A percentile compares a stretch with the other conserved stretches of the same genome.
phyloP scores from a whole-genome alignment of 2,888 invertebrate genomes.

The Danaus chrysippus region DNA sequence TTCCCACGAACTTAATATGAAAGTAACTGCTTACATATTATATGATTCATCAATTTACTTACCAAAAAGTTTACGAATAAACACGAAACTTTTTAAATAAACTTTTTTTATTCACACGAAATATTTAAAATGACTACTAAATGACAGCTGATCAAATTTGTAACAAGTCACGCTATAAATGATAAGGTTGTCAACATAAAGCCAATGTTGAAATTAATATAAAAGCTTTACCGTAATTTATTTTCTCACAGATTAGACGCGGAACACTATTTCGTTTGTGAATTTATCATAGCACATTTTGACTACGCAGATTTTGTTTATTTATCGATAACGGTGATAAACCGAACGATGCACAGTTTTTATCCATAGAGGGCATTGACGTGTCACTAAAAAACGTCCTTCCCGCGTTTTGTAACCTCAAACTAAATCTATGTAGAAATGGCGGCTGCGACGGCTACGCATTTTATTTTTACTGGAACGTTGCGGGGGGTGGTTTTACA shows the following conservation, averaged over 20 bases:
- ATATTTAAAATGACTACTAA: not conserved
- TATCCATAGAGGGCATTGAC: slow-evolving; percentile 24
- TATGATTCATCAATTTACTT: too few species aligned
- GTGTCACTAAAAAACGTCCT: slow-evolving; percentile 33
- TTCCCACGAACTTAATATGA: too few species aligned
- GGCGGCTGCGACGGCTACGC: slow-evolving; percentile 41
- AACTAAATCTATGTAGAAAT: slow-evolving; percentile 62
- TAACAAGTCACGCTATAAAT: not conserved
- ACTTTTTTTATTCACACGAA: not conserved
- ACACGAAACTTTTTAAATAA: too few species aligned
- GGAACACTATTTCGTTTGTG: not conserved
- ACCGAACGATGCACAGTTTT: slow-evolving; percentile 14
- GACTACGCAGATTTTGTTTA: not conserved
- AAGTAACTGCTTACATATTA: too few species aligned
- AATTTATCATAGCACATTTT: not conserved
- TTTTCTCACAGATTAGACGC: not conserved
- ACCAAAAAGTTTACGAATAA: too few species aligned
- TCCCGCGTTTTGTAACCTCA: slow-evolving; percentile 53
- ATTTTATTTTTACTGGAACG: slow-evolving; percentile 66
- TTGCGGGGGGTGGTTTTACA: slow-evolving; percentile 71
- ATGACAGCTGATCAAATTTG: not conserved
- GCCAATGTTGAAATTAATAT: not conserved
- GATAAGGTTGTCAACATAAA: not conserved
- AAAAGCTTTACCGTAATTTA: slow-evolving; percentile 4
- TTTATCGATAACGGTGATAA: slow-evolving; percentile 9